Evolutionary conservation across 2,113 vertebrate species (phyloP), one percentile per base, ranked within the genome.

Genomic region (Sisor rabdophorus): DNA sequence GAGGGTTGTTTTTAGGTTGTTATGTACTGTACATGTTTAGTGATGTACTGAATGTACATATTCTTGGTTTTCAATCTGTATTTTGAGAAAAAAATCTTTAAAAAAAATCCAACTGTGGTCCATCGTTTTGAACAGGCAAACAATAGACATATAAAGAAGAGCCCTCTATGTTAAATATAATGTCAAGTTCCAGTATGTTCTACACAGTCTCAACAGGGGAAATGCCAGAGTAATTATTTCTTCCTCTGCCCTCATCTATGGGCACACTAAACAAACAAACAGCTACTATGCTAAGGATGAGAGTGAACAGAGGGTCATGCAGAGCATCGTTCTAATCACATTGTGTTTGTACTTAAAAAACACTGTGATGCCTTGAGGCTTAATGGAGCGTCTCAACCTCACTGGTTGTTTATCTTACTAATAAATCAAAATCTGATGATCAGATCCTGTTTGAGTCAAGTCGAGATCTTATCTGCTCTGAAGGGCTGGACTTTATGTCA

Each of bases 201-300:
- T 28, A 44, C 9, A 44, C 40, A 44, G 48, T 69, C 36, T 36
- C 1, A 28, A 76, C 20, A 36, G 73, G 72, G 68, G 76, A 82
- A 82, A 55, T 65, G 53, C 68, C 36, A 16, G 63, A 55, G 59
- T 76, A 78, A 68, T 79, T 60, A 76, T 72, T 75, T 77, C 50
- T 69, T 69, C 58, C 32, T 55, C 63, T 69, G 32, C 55, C 20
- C 0, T 28, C 8, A 15, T 44, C 16, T 5, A 28, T 36, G 47
- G 11, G 28, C 19, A 81, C 47, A 44, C 40, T 44, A 53, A 72
- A 60, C 69, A 77, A 68, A 71, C 68, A 76, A 32, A 56, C 36
- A 81, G 16, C 52, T 55, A 75, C 40, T 19, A 67, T 30, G 53
- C 54, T 3, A 1, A 40, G 28, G 22, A 69, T n/a, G 7, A 65